Base-by-base conservation (phyloP, 2,888 invertebrate species). In the Caenorhabditis doughertyi region DNA sequence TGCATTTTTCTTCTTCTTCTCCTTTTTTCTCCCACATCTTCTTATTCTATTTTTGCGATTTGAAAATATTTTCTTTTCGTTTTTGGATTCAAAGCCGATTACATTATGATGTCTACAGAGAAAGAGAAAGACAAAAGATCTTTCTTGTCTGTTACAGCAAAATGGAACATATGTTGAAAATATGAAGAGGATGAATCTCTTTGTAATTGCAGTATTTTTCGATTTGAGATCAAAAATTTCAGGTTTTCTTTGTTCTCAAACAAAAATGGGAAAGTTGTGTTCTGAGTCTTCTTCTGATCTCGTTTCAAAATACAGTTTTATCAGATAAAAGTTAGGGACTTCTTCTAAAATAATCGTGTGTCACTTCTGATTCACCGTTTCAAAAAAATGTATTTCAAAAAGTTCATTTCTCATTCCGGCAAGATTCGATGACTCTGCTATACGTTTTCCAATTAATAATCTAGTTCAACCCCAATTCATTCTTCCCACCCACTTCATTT, bases 41-140 rank as follows among this genome's bases (percentile, higher is more conserved):
- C 55, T 68, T 35, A 56, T 70, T 53, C 55, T 55, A 55, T 68
- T 68, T 39, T 55, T 55, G 39, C 29, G 1, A 47, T 62, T 62
- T 35, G 32, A 21, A 32, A 49, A 29, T 27, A 21, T 16, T 47
- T 32, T 56, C 27, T 29, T 27, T 21, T 29, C 9, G 44, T 21
- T 65, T 27, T 25, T 53, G 55, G 23, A 68, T 39, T 25, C 39
- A 56, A 62, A 62, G 44, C 62, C 44, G 44, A 44, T 62, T 62
- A 39, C 39, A 27, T 25, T 39, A 25, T n/a, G n/a, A n/a, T 18
- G 44, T 44, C 11, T 44, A 27, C 27, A n/a, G 27, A 18, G 5
- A 29, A 44, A 42, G 21, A 25, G 58, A 39, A 27, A 21, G 27
- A 62, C 27, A 25, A 44, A 32, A 32, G 32, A 32, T 7, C 5